phyloP scores from a whole-genome alignment of 2,797 vertebrate species.

The Benthosema pterotum region DNA sequence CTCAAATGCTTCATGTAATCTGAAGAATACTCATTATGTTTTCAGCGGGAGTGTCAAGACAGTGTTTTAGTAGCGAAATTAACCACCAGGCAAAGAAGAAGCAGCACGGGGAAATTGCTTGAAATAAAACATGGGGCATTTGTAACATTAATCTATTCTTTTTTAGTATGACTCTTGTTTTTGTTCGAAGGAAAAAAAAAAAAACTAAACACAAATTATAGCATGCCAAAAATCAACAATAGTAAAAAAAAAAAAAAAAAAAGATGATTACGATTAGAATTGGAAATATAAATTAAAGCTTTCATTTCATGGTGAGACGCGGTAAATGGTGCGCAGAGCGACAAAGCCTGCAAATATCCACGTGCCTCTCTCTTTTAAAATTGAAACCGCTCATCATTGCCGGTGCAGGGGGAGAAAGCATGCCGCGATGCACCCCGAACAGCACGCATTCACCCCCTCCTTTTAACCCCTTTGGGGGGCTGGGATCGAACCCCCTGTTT shows the following conservation, averaged over 20 bases:
- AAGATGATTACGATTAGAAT: background rate
- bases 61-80: slow-evolving; percentile 1
- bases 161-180: background rate
- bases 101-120: background rate
- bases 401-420: slow-evolving; percentile 15
- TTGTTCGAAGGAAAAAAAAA: background rate
- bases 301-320: background rate
- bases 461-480: background rate
- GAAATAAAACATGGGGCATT: slow-evolving; percentile 6
- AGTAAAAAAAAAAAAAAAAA: too few species aligned
- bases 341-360: background rate
- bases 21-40: background rate
- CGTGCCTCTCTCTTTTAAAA: slow-evolving; percentile 1
- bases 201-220: background rate
- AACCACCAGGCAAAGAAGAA: too few species aligned
- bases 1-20: background rate
- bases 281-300: background rate
- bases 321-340: background rate
- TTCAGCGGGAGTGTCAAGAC: background rate
- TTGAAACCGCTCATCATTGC: slow-evolving; percentile 12
- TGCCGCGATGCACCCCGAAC: too few species aligned
- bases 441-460: slow-evolving; percentile 37
- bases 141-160: background rate
- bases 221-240: background rate
- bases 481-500: too few species aligned